A percentile compares a stretch with the other conserved stretches of the same genome.
These are phyloP conservation scores for Melopsittacus undulatus DNA, from an alignment of 2,797 vertebrate genomes.

Conservation along the genomic window DNA sequence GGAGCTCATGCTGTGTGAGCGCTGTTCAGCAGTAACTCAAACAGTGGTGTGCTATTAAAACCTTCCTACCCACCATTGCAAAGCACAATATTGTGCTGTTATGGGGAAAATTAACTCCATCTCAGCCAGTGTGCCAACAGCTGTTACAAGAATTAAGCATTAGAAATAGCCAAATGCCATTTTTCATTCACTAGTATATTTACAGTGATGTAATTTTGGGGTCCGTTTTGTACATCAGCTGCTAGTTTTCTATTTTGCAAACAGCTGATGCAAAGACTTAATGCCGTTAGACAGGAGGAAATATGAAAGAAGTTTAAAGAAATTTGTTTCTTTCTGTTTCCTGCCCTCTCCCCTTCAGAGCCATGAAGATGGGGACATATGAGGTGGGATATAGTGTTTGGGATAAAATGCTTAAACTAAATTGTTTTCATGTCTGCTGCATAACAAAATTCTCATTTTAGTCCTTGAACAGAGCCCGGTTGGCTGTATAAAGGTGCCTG, in stretches of 20 bases:
- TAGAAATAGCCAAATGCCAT: not conserved
- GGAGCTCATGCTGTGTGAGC: not conserved
- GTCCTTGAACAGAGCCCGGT: not conserved
- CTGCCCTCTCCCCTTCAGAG: not conserved
- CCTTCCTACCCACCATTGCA: too few species aligned
- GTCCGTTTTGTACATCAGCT: not conserved
- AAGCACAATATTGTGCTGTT: not conserved
- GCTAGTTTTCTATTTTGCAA: not conserved
- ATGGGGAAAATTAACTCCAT: not conserved
- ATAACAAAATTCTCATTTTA: not conserved
- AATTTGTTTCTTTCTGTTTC: not conserved
- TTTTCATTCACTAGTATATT: not conserved
- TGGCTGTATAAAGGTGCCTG: not conserved
- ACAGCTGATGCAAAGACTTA: not conserved
- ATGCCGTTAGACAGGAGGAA: not conserved
- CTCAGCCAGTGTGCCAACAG: not conserved
- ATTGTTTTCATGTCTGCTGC: not conserved
- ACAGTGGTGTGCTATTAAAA: too few species aligned
- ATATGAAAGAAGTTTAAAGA: not conserved
- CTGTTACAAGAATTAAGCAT: not conserved
- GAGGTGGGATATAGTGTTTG: not conserved
- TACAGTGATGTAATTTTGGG: accelerated
- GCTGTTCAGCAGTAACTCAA: not conserved
- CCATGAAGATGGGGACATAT: not conserved
- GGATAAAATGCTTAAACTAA: not conserved